These are phyloP conservation scores for Lateolabrax maculatus DNA, from an alignment of 2,797 vertebrate species.

Conservation along the genomic window DNA sequence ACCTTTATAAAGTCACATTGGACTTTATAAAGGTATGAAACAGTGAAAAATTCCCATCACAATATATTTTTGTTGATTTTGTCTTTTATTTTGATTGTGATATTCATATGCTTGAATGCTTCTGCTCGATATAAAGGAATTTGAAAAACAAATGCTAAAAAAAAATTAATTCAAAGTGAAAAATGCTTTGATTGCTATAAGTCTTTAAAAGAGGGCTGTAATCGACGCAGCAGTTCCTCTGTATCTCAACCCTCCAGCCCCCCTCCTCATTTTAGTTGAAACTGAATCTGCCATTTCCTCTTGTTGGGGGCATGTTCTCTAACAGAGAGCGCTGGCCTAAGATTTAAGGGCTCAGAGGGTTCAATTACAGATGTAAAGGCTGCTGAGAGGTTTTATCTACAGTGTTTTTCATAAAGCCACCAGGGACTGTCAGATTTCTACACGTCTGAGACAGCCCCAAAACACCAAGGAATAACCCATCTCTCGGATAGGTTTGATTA, in stretches of 20 bases:
- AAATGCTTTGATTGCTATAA: neutral
- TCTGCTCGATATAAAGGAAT: neutral
- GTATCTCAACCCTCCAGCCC: conserved; percentile 4
- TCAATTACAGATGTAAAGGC: conserved; percentile 67
- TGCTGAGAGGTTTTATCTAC: conserved; percentile 62
- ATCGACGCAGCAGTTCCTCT: conserved; percentile 10
- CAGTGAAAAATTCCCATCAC: neutral
- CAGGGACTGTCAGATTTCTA: conserved; percentile 56
- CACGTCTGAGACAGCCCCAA: conserved; percentile 50
- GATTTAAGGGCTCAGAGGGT: conserved; percentile 59
- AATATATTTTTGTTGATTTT: no score
- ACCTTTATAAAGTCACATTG: neutral
- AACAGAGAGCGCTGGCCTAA: conserved; percentile 27
- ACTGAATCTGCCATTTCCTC: conserved; percentile 57
- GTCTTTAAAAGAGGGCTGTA: conserved; percentile 26
- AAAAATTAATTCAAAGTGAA: neutral
- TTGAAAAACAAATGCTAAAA: neutral
- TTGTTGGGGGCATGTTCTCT: conserved; percentile 52
- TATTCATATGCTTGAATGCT: neutral
- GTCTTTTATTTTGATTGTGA: neutral
- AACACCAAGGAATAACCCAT: conserved; percentile 58
- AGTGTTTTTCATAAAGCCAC: conserved; percentile 68
- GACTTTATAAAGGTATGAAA: neutral
- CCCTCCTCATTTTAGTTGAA: conserved; percentile 38
- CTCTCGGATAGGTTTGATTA: conserved; percentile 54